Evolutionary conservation across 2,888 invertebrate genomes (phyloP).

Genomic region (Drosophila rubida): DNA sequence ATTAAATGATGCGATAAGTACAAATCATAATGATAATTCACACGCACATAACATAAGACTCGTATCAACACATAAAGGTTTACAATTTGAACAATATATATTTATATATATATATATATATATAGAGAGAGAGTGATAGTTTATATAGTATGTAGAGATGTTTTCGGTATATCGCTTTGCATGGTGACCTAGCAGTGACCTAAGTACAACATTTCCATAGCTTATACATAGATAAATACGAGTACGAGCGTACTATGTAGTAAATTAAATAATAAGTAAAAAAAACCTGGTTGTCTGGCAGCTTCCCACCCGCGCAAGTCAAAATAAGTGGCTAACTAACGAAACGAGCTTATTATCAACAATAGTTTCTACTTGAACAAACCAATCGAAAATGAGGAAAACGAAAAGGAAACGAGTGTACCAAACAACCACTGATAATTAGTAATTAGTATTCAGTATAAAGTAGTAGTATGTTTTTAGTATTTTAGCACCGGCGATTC

Average conservation of each 20-base stretch:
- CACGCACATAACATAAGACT: conserved; percentile 83
- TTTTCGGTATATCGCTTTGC: conserved; percentile 48
- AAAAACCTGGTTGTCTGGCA: conserved; percentile 46
- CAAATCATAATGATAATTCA: conserved; percentile 74
- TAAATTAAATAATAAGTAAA: conserved; percentile 56
- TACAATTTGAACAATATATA: conserved; percentile 75
- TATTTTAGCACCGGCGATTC: conserved; percentile 75
- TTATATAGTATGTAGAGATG: conserved; percentile 59
- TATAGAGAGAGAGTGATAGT: conserved; percentile 44
- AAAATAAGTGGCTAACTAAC: conserved; percentile 88
- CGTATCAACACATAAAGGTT: conserved; percentile 83
- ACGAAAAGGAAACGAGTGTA: conserved; percentile 47
- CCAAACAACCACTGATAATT: conserved; percentile 83
- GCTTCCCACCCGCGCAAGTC: conserved; percentile 23
- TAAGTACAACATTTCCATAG: conserved; percentile 66
- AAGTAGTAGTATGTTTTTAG: conserved; percentile 61
- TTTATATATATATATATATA: conserved; percentile 43
- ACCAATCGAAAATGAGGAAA: conserved; percentile 58
- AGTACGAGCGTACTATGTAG: conserved; percentile 21
- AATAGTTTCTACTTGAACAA: conserved; percentile 49
- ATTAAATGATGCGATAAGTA: conserved; percentile 61
- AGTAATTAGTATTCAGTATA: conserved; percentile 55
- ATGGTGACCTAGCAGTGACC: conserved; percentile 72
- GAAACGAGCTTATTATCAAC: conserved; percentile 57
- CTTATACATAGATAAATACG: conserved; percentile 55